Percentiles rank a stretch among this genome's conserved stretches.
Conservation (phyloP, 1,140 invertebrate species). For the Leptestheria dahalacensis region DNA sequence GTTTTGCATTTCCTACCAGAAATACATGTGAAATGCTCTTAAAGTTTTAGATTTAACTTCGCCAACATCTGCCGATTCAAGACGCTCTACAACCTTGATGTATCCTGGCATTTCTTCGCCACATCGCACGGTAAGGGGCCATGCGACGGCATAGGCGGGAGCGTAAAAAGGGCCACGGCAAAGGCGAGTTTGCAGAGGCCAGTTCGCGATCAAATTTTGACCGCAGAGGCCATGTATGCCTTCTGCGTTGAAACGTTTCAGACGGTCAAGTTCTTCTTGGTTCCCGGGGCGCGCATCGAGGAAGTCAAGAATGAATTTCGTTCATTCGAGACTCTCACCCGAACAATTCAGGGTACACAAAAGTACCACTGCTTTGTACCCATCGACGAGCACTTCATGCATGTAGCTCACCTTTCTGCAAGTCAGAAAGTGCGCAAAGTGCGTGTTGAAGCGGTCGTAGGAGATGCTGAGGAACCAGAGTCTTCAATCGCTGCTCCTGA, state of each 20-base stretch:
- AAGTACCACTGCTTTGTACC: neutral
- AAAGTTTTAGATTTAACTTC: neutral
- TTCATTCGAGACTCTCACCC: neutral
- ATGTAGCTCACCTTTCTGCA: neutral
- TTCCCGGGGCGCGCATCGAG: neutral
- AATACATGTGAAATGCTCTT: neutral
- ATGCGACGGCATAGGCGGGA: slow-evolving; percentile 27
- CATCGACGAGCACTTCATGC: neutral
- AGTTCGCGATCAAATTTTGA: neutral
- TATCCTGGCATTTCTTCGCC: slow-evolving; percentile 23
- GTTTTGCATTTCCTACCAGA: neutral
- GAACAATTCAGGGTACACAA: neutral
- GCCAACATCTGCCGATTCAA: neutral
- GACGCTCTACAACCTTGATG: neutral
- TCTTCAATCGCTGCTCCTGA: neutral
- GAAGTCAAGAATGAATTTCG: neutral
- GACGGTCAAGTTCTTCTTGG: neutral
- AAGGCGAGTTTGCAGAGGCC: slow-evolving; percentile 14
- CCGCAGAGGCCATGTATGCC: neutral
- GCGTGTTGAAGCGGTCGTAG: neutral
- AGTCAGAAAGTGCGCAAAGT: neutral
- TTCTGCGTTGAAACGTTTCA: neutral
- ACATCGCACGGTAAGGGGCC: slow-evolving; percentile 27
- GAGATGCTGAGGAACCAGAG: neutral
- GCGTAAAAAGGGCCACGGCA: slow-evolving; percentile 21